A percentile compares a stretch with the other conserved stretches of the same genome.
Conservation (phyloP, 1,140 invertebrate species). For the Pentalonia nigronervosa region DNA sequence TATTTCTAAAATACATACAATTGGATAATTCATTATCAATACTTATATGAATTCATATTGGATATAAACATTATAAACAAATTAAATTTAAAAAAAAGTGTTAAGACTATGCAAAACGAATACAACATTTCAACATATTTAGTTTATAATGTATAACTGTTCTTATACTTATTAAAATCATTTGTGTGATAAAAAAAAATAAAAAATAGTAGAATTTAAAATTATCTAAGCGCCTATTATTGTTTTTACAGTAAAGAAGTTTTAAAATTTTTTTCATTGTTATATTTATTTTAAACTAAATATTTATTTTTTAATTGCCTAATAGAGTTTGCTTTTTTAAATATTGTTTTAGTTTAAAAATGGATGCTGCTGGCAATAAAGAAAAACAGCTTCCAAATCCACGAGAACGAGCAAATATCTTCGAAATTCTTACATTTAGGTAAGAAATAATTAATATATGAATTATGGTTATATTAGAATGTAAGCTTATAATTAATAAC, state of each 20-base stretch:
- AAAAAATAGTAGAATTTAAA: too few relatives aligned
- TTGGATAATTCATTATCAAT: too few relatives aligned
- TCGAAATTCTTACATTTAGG: slow-evolving; percentile 69
- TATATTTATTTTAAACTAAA: too few relatives aligned
- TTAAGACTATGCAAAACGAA: neutral
- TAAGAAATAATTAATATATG: slow-evolving; percentile 61
- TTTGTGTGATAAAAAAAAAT: too few relatives aligned
- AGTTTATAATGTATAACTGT: neutral
- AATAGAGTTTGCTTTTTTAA: neutral
- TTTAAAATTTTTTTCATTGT: neutral
- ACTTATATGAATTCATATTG: neutral
- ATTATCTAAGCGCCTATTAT: too few relatives aligned
- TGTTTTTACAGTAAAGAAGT: neutral
- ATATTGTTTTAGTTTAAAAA: neutral
- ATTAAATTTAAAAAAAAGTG: neutral
- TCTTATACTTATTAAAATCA: neutral
- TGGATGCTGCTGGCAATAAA: neutral
- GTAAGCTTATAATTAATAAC: neutral
- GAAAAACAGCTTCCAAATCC: slow-evolving; percentile 66
- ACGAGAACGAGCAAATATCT: slow-evolving; percentile 67
- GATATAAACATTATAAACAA: neutral
- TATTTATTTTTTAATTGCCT: neutral
- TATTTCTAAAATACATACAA: too few relatives aligned
- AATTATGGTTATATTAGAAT: neutral
- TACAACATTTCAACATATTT: too few relatives aligned